A percentile compares a stretch with the other conserved stretches of the same genome.
phyloP scores from a whole-genome alignment of 2,113 vertebrate genomes.

The Atractosteus spatula region DNA sequence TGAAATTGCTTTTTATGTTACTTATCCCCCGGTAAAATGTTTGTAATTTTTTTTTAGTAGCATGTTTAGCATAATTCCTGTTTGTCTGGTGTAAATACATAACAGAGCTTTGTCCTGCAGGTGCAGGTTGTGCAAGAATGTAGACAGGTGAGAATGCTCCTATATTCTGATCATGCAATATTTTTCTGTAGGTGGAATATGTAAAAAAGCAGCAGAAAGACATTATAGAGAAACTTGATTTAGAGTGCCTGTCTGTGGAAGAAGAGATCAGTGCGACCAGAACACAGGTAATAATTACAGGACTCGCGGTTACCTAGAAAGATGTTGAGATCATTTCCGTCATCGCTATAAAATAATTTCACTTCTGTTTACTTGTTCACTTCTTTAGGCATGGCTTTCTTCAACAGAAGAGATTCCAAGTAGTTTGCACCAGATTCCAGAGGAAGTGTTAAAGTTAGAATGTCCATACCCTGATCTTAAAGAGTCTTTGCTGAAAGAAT shows the following conservation, averaged over 20 bases:
- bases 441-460: slow-evolving; percentile 67
- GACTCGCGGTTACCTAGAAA: too few relatives aligned
- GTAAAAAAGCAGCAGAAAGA: slow-evolving; percentile 76
- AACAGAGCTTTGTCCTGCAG: too few relatives aligned
- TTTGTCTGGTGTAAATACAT: too few relatives aligned
- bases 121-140: too few relatives aligned
- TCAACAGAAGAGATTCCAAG: slow-evolving; percentile 45
- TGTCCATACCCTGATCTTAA: slow-evolving; percentile 80
- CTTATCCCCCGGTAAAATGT: too few relatives aligned
- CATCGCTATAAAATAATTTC: background rate
- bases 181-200: slow-evolving; percentile 64
- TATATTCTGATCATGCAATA: background rate
- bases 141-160: too few relatives aligned
- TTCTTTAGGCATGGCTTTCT: slow-evolving; percentile 42
- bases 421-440: slow-evolving; percentile 57
- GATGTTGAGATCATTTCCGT: too few relatives aligned
- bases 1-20: too few relatives aligned
- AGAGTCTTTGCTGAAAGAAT: slow-evolving; percentile 67
- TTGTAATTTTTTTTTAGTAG: too few relatives aligned
- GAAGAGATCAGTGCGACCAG: slow-evolving; percentile 56
- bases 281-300: slow-evolving; percentile 61
- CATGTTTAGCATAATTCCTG: too few relatives aligned
- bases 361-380: background rate
- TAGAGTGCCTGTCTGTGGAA: slow-evolving; percentile 66
- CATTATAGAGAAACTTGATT: slow-evolving; percentile 61